Evolutionary conservation across 2,888 invertebrate genomes (phyloP), one percentile per base, ranked within the genome.

Genomic region (Hydriomena furcata): DNA sequence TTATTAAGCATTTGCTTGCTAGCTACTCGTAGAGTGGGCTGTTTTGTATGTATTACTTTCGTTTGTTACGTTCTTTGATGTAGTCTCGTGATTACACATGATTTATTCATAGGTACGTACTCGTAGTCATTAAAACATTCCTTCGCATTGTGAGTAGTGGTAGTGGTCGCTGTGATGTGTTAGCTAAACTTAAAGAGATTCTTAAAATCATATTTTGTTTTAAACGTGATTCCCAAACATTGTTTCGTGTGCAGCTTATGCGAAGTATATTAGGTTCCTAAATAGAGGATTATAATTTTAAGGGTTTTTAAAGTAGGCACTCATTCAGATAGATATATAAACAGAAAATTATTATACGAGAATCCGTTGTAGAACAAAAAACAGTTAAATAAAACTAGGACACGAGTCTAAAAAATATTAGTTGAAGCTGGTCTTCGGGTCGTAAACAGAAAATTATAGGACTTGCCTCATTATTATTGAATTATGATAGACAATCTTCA

Each of bases 381-480:
- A n/a, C n/a, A n/a, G n/a, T n/a, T n/a, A n/a, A n/a, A n/a, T n/a
- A n/a, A n/a, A n/a, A n/a, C n/a, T n/a, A n/a, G n/a, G n/a, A n/a
- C n/a, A n/a, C n/a, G n/a, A n/a, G n/a, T n/a, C 12, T 24, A 1
- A 25, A 28, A 10, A 11, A 1, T 7, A 1, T 61, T 62, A 55
- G 58, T 66, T 69, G 73, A 63, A 79, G 76, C 77, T 71, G 75
- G 76, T 60, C 76, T 80, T 76, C 68, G 66, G 28, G 37, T 43
- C 40, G 31, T 36, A n/a, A 30, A 17, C 17, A 17, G 8, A 20
- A 6, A 13, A 1, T 44, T 4, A 28, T 48, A 41, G 30, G 17
- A 27, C 30, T 36, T 13, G 31, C 42, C 11, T 48, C 47, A 48
- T 36, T 52, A 44, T 53, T 54, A 20, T 17, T 21, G 6, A 13